Conservation (phyloP, 1,140 invertebrate species). For the Luehdorfia chinensis region DNA sequence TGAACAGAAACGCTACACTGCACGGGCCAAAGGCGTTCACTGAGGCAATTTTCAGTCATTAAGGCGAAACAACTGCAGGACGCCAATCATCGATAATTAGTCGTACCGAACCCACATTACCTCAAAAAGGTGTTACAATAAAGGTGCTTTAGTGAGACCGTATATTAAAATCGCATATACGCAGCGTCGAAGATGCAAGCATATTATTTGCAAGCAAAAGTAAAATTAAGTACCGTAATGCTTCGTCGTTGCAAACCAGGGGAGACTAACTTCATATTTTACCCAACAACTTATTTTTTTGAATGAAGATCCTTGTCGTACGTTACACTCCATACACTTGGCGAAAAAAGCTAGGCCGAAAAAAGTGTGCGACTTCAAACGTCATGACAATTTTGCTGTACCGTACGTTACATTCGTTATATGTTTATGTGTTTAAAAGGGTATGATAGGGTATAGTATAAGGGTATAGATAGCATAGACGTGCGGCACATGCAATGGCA, state of each 20-base stretch:
- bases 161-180: constrained; percentile 51
- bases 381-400: no score
- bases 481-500: no score
- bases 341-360: no score
- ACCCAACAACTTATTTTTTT: no score
- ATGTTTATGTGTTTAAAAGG: no score
- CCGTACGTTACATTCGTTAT: no score
- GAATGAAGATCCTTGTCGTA: no score
- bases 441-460: no score
- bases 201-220: constrained; percentile 32
- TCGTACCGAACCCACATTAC: constrained; percentile 39
- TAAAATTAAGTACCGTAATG: constrained; percentile 17
- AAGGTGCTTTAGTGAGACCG: constrained; percentile 30
- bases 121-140: constrained; percentile 63
- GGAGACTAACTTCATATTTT: no score
- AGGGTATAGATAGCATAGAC: no score
- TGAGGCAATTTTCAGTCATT: constrained; percentile 61
- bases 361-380: no score
- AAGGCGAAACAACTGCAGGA: constrained; percentile 51
- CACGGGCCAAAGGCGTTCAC: constrained; percentile 31
- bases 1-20: constrained; percentile 35
- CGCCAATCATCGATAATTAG: constrained; percentile 60
- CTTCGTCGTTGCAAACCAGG: constrained; percentile 9
- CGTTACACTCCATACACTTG: no score
- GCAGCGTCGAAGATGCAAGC: constrained; percentile 13